Percentiles rank a stretch among this genome's conserved stretches.
Conservation (phyloP, 2,888 invertebrate species). For the Malacosoma neustria region DNA sequence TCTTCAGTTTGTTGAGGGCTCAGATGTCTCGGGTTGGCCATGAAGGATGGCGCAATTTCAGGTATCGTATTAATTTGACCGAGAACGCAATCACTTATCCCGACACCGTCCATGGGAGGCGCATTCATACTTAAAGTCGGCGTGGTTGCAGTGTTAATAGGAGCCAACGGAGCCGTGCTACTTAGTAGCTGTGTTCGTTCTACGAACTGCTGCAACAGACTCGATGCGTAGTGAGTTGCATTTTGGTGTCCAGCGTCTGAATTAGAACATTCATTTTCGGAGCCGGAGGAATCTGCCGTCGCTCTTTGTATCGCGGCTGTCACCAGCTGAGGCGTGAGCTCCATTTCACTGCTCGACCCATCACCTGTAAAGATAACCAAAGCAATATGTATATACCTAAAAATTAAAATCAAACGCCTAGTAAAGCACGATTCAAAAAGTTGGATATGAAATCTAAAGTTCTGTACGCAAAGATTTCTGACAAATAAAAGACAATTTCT, state of each 20-base stretch:
- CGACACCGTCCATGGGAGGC: slow-evolving; percentile 44
- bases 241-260: slow-evolving; percentile 68
- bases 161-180: slow-evolving; percentile 49
- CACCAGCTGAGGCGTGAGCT: slow-evolving; percentile 82
- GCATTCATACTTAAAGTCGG: slow-evolving; percentile 33
- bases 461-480: too few species aligned
- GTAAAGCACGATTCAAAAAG: too few species aligned
- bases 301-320: slow-evolving; percentile 85
- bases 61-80: slow-evolving; percentile 54
- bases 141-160: slow-evolving; percentile 34
- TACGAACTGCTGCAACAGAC: slow-evolving; percentile 86
- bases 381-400: too few species aligned
- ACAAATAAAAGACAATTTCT: too few species aligned
- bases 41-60: slow-evolving; percentile 50
- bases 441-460: too few species aligned
- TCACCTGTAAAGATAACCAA: slow-evolving; percentile 73
- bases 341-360: slow-evolving; percentile 83
- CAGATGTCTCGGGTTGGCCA: slow-evolving; percentile 49
- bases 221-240: slow-evolving; percentile 80
- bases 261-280: slow-evolving; percentile 79
- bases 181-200: slow-evolving; percentile 84
- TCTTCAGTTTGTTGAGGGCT: slow-evolving; percentile 69
- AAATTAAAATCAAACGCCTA: too few species aligned
- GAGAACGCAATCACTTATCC: slow-evolving; percentile 54
- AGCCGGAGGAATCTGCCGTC: slow-evolving; percentile 79